Base-by-base conservation (phyloP, 2,888 invertebrate species). In the Cataglyphis albicans region DNA sequence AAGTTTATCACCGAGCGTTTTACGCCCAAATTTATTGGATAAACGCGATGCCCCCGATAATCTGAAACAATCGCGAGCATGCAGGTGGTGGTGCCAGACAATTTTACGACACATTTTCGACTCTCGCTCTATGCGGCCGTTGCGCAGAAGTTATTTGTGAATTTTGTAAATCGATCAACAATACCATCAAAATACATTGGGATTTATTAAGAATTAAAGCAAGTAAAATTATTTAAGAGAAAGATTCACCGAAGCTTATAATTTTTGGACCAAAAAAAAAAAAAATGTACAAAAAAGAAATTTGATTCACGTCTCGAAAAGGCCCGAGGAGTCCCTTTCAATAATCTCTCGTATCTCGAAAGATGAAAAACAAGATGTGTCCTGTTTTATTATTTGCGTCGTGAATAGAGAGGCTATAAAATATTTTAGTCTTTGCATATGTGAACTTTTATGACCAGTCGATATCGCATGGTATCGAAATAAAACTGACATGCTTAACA, bases 1-100 rank as follows among this genome's bases (percentile, higher is more conserved):
- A 21, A 80, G 73, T 72, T 80, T 80, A 80, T 35, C 72, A 80
- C 44, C 35, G 35, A 44, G 57, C 15, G 32, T 52, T 52, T 52
- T n/a, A 52, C 52, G n/a, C n/a, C 1, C n/a, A 52, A 52, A 78
- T 70, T 80, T 80, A 59, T 80, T 25, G 44, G n/a, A 9, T 18
- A 35, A 78, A 52, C n/a, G 52, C 57, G 72, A 18, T 21, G 41
- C 15, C 32, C 32, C 57, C 35, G 59, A 73, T 80, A 73, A 80
- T 61, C 41, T 32, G 21, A 80, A 73, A 72, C 35, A 80, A 48
- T 59, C 35, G 25, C 59, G 35, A 59, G 9, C 44, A 44, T 32
- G 44, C 78, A 78, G 59, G 21, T 78, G 78, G 73, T 35, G 32
- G 73, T 35, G 32, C 12, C 21, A 12, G 12, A 25, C 41, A 70